Evolutionary conservation across 2,888 invertebrate genomes (phyloP).

Genomic region (Hoplodrina blanda): DNA sequence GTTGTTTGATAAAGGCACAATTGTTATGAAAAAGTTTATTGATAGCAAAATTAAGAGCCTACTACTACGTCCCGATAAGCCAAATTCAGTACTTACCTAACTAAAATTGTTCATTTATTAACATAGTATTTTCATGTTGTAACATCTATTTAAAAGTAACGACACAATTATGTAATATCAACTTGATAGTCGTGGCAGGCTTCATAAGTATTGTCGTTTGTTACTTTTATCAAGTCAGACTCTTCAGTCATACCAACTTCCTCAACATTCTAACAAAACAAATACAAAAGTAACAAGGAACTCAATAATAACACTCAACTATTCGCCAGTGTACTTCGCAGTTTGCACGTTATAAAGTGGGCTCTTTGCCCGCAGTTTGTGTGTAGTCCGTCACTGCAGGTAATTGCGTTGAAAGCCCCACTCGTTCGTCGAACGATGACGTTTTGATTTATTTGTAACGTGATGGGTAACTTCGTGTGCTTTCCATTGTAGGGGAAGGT

Average conservation of each 20-base stretch:
- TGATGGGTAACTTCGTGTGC: constrained; percentile 64
- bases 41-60: no score
- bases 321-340: constrained; percentile 44
- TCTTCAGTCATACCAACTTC: constrained; percentile 6
- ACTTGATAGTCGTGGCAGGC: no score
- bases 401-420: constrained; percentile 66
- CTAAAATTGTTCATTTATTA: no score
- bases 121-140: no score
- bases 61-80: no score
- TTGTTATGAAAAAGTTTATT: no score
- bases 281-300: constrained; percentile 39
- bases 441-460: constrained; percentile 66
- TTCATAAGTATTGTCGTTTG: no score
- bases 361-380: constrained; percentile 53
- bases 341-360: constrained; percentile 61
- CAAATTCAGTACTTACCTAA: no score
- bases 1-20: no score
- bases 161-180: no score
- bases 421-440: constrained; percentile 64
- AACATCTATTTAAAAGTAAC: no score
- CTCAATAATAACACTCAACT: constrained; percentile 53
- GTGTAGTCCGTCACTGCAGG: constrained; percentile 55
- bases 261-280: constrained; percentile 31
- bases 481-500: constrained; percentile 52
- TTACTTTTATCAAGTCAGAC: not conserved